Percentiles rank a stretch among this genome's conserved stretches.
phyloP scores from a whole-genome alignment of 30 jellyfish, hydroid and myxozoan species.

The Chironex yamaguchii region DNA sequence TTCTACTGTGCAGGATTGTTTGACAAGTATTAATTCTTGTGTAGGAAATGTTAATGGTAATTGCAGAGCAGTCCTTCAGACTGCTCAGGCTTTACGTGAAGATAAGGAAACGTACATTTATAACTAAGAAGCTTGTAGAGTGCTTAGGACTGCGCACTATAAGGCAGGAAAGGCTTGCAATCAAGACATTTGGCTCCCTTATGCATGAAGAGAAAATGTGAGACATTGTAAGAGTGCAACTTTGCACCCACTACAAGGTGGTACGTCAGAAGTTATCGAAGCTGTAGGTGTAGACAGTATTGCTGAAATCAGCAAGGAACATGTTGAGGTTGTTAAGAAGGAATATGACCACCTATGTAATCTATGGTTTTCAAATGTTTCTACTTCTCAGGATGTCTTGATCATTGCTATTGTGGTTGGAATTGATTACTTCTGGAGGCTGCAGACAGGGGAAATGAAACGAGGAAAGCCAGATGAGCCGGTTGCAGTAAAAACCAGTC shows the following conservation, averaged over 20 bases:
- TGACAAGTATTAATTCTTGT: too few species aligned
- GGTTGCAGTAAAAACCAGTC: slow-evolving; percentile 28
- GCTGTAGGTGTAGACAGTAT: slow-evolving; percentile 19
- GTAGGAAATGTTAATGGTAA: too few species aligned
- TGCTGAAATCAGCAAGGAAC: slow-evolving; percentile 1
- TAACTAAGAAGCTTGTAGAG: background rate
- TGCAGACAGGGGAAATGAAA: slow-evolving; percentile 16
- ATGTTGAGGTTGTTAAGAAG: slow-evolving; percentile 4
- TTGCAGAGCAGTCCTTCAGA: slow-evolving; percentile 8
- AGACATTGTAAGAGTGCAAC: background rate
- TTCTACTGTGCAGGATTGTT: too few species aligned
- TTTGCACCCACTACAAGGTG: background rate
- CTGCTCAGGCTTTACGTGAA: background rate
- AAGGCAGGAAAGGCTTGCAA: slow-evolving; percentile 4
- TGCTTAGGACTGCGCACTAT: background rate
- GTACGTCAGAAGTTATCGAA: background rate
- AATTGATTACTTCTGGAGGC: slow-evolving; percentile 6
- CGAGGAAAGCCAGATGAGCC: slow-evolving; percentile 51
- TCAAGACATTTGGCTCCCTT: slow-evolving; percentile 2
- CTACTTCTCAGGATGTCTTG: background rate
- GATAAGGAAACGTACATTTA: background rate
- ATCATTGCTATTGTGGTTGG: background rate
- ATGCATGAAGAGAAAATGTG: background rate
- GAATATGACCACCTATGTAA: slow-evolving; percentile 10
- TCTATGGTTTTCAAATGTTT: slow-evolving; percentile 20